Evolutionary conservation across 2,113 vertebrate species (phyloP).

Genomic region (Panthera tigris): DNA sequence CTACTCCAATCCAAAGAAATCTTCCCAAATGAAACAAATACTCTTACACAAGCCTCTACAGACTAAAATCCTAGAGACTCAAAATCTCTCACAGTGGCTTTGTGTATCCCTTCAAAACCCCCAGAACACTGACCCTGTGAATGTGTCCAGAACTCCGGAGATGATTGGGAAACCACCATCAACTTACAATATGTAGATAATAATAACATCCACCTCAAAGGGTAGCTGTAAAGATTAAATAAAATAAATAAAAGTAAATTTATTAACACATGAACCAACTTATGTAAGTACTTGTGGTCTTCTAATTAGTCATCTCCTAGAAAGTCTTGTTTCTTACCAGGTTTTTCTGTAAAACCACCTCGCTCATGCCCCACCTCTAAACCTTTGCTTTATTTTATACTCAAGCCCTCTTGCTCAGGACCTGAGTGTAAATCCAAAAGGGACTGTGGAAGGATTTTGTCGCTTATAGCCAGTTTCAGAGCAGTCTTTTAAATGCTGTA

Average conservation of each 20-base stretch:
- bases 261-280: not conserved
- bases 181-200: not conserved
- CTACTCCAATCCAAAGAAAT: not conserved
- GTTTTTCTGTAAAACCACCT: not conserved
- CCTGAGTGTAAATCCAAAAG: not conserved
- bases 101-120: conserved; percentile 13
- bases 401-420: not conserved
- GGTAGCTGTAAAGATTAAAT: not conserved
- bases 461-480: not conserved
- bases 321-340: not conserved
- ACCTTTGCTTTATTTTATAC: not conserved
- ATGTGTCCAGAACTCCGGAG: not conserved
- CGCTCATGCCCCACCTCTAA: not conserved
- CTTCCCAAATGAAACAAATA: conserved; percentile 28
- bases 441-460: not conserved
- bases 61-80: not conserved
- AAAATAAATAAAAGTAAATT: not conserved
- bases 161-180: not conserved
- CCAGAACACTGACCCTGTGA: not conserved
- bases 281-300: not conserved
- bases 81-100: not conserved
- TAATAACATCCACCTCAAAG: not conserved
- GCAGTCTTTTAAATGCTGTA: not conserved
- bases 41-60: not conserved
- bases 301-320: not conserved